Conservation (phyloP, 2,113 vertebrate genomes). For the Callipepla squamata region DNA sequence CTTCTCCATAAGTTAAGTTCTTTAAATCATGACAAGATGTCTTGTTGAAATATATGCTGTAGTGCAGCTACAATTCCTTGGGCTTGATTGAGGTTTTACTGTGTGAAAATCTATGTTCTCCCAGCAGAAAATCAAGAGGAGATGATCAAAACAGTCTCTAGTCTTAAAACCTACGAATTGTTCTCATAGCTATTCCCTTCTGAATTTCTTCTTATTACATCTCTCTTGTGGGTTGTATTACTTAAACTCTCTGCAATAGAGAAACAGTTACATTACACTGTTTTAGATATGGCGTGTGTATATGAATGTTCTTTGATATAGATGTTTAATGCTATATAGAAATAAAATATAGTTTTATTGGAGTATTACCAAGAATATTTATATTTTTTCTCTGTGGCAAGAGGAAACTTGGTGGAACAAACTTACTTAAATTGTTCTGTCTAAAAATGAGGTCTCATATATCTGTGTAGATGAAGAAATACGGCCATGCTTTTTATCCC, state of each 20-base stretch:
- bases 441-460: not conserved
- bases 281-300: not conserved
- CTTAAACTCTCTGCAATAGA: not conserved
- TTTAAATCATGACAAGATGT: not conserved
- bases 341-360: not conserved
- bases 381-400: not conserved
- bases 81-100: not conserved
- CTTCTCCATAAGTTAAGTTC: not conserved
- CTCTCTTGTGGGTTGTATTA: not conserved
- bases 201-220: not conserved
- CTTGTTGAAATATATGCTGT: not conserved
- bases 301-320: not conserved
- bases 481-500: not conserved
- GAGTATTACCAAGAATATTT: not conserved
- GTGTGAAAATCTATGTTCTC: not conserved
- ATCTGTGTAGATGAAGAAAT: not conserved
- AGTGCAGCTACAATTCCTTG: not conserved
- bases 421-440: not conserved
- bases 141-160: not conserved
- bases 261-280: not conserved
- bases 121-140: conserved; percentile 1
- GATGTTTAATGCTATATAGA: not conserved
- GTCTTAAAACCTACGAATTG: not conserved
- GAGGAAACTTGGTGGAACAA: not conserved
- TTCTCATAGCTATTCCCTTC: not conserved